These are phyloP conservation scores for Glandiceps talaboti DNA, from an alignment of 53 echinoderm and acorn worm species.

Conservation along the genomic window DNA sequence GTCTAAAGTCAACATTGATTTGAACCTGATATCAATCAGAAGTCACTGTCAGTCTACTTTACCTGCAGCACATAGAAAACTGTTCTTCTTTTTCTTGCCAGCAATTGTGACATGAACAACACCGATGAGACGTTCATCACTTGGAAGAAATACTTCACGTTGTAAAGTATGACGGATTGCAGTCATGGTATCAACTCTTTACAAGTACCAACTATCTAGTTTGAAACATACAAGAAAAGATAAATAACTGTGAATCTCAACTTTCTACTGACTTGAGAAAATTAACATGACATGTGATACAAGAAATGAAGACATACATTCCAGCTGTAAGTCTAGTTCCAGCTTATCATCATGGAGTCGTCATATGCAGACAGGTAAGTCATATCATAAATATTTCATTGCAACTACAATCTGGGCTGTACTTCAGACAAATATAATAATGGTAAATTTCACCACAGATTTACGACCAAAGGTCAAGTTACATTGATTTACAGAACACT, in stretches of 20 bases:
- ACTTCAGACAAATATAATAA: too few species aligned
- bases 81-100: constrained; percentile 94
- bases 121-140: constrained; percentile 85
- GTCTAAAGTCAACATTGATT: too few species aligned
- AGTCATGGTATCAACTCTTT: constrained; percentile 38
- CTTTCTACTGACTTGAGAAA: background rate
- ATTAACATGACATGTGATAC: background rate
- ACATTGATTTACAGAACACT: too few species aligned
- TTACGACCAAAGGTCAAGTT: too few species aligned
- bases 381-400: too few species aligned
- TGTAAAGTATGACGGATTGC: constrained; percentile 91
- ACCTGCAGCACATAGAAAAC: constrained; percentile 96
- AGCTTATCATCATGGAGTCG: background rate
- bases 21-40: too few species aligned
- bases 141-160: constrained; percentile 85
- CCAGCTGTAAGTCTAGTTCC: background rate
- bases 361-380: background rate
- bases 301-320: too few species aligned
- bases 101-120: constrained; percentile 96
- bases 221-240: background rate
- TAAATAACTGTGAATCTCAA: background rate
- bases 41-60: too few species aligned
- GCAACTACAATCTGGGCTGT: too few species aligned
- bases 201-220: background rate
- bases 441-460: too few species aligned